A percentile compares a stretch with the other conserved stretches of the same genome.
phyloP scores from a whole-genome alignment of 2,888 invertebrate genomes.

The Drosophila infuscata region DNA sequence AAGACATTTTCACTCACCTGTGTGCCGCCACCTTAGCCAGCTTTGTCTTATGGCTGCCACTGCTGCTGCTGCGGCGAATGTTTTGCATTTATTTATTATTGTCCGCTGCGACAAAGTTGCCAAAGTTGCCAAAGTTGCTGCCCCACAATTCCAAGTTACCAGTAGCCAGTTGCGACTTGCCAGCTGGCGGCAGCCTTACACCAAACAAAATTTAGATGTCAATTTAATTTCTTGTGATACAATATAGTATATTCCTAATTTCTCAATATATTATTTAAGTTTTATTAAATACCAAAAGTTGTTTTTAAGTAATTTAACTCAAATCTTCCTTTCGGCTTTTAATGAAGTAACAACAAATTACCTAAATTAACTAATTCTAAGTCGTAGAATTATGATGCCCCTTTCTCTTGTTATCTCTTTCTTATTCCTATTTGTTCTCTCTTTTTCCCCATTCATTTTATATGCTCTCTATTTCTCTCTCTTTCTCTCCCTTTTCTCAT shows the following conservation, averaged over 20 bases:
- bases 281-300: background rate
- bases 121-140: slow-evolving; percentile 33
- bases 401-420: background rate
- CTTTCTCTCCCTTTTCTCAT: background rate
- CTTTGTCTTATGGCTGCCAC: slow-evolving; percentile 37
- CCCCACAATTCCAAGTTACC: slow-evolving; percentile 7
- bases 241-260: background rate
- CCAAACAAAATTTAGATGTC: background rate
- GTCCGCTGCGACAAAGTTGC: slow-evolving; percentile 72
- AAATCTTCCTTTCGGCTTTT: background rate
- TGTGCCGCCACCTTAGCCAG: slow-evolving; percentile 31
- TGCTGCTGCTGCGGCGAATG: slow-evolving; percentile 19
- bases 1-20: slow-evolving; percentile 32
- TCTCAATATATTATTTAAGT: background rate
- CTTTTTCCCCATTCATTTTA: background rate
- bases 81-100: slow-evolving; percentile 77
- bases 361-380: background rate
- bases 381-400: background rate
- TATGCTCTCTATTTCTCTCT: background rate
- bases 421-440: no score
- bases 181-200: background rate
- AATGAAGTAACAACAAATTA: background rate
- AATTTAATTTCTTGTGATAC: background rate
- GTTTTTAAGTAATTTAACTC: background rate
- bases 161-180: slow-evolving; percentile 2